A percentile compares a stretch with the other conserved stretches of the same genome.
Evolutionary conservation across 2,113 vertebrate species (phyloP).

Genomic region (Polypterus bichir): DNA sequence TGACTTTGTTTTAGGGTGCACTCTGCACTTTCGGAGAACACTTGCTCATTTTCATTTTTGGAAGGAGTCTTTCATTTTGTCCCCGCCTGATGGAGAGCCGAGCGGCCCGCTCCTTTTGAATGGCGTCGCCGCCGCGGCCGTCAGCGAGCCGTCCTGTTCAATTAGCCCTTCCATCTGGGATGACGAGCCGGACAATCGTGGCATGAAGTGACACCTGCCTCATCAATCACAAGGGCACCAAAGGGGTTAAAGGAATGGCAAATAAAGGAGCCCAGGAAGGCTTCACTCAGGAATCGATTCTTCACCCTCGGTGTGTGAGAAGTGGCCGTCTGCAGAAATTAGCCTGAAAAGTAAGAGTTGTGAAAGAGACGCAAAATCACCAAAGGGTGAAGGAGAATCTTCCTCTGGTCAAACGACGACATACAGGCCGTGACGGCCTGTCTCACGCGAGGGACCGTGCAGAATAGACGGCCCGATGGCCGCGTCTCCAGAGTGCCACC

Average conservation of each 20-base stretch:
- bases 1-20: no score
- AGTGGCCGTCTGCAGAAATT: constrained; percentile 5
- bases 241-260: constrained; percentile 5
- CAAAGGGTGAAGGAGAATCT: no score
- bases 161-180: constrained; percentile 63
- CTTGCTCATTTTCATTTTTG: no score
- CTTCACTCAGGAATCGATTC: constrained; percentile 6
- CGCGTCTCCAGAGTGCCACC: constrained; percentile 47
- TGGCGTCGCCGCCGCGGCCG: constrained; percentile 22
- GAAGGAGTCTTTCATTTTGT: no score
- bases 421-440: no score
- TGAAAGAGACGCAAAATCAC: not conserved
- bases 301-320: constrained; percentile 17
- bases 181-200: constrained; percentile 45
- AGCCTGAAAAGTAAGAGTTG: constrained; percentile 1
- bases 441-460: not conserved
- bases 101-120: constrained; percentile 22
- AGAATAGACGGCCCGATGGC: constrained; percentile 27
- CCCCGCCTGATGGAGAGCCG: no score
- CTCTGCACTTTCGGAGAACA: no score
- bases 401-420: no score
- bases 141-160: constrained; percentile 54
- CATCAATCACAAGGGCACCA: constrained; percentile 15
- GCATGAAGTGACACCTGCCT: constrained; percentile 17
- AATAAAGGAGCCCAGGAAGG: constrained; percentile 8